Conservation (phyloP, 2,797 vertebrate species). For the Oceanodroma leucorhoa region DNA sequence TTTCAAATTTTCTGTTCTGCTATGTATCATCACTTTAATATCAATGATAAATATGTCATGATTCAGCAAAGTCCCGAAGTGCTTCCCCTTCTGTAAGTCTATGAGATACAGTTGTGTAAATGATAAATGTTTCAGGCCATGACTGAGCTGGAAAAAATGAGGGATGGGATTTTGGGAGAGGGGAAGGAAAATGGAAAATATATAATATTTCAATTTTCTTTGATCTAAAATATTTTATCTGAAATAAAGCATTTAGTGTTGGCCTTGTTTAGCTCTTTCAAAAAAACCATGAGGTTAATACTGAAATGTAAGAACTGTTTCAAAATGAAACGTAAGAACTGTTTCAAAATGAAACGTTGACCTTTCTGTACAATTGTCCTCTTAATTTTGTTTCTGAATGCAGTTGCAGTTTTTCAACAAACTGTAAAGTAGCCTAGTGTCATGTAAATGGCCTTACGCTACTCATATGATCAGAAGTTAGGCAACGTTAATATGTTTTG, state of each 20-base stretch:
- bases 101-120: not conserved
- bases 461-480: slow-evolving; percentile 44
- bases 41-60: not conserved
- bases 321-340: not conserved
- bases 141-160: slow-evolving; percentile 4
- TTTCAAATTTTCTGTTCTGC: not conserved
- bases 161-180: not conserved
- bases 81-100: not conserved
- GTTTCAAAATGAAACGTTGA: not conserved
- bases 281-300: not conserved
- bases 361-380: slow-evolving; percentile 7
- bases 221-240: not conserved
- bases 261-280: not conserved
- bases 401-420: not conserved
- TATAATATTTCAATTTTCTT: not conserved
- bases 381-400: not conserved
- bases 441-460: not conserved
- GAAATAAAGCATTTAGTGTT: not conserved
- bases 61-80: not conserved
- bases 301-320: not conserved
- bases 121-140: not conserved
- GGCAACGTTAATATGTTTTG: not conserved
- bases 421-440: not conserved
- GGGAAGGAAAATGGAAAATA: not conserved
- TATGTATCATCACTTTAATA: not conserved